phyloP scores from a whole-genome alignment of 2,797 vertebrate species.

The Emydoidea blandingii region DNA sequence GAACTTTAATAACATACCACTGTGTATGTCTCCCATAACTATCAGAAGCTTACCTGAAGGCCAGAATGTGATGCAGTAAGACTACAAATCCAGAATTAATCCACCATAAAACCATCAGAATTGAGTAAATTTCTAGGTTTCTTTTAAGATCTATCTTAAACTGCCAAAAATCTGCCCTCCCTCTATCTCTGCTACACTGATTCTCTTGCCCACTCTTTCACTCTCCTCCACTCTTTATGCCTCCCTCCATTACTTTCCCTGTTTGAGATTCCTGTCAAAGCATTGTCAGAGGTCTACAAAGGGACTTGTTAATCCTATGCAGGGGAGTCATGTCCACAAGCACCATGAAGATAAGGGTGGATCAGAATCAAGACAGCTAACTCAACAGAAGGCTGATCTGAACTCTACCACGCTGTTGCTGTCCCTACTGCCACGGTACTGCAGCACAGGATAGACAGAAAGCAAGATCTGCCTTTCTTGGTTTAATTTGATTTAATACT shows the following conservation, averaged over 20 bases:
- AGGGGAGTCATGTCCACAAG: fast-evolving
- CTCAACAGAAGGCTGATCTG: fast-evolving
- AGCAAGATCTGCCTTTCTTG: fast-evolving
- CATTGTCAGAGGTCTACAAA: neutral
- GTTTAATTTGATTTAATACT: neutral
- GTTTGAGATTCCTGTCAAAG: neutral
- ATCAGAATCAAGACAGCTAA: neutral
- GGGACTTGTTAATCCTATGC: neutral
- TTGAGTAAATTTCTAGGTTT: no score
- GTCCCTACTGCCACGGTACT: fast-evolving
- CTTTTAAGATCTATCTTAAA: no score
- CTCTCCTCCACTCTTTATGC: fast-evolving
- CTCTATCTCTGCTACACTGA: no score
- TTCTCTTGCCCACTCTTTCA: neutral
- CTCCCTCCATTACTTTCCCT: neutral
- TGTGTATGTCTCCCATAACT: neutral
- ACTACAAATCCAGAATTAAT: no score
- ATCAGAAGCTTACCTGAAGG: no score
- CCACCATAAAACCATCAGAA: no score
- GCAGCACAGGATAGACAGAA: neutral
- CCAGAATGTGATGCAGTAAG: no score
- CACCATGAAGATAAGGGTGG: neutral
- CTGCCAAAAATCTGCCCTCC: no score
- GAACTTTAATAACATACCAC: neutral
- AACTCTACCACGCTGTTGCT: neutral